Percentiles rank a stretch among this genome's conserved stretches.
phyloP scores from a whole-genome alignment of 1,140 invertebrate species.

The Caenorhabditis latens region DNA sequence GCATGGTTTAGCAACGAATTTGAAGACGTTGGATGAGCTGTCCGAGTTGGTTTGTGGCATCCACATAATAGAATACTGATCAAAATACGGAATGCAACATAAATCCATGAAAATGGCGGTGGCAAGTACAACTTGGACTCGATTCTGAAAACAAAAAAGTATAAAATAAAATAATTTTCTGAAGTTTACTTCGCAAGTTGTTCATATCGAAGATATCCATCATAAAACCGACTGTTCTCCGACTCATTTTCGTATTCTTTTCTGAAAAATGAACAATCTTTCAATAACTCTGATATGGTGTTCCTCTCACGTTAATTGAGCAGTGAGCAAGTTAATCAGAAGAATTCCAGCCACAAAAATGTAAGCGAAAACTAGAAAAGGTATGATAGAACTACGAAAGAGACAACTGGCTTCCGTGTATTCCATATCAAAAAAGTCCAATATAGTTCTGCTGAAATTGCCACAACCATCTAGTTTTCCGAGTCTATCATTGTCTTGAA shows the following conservation, averaged over 20 bases:
- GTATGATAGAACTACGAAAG: neutral
- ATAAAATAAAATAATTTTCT: neutral
- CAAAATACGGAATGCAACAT: neutral
- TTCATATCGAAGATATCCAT: neutral
- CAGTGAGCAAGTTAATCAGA: neutral
- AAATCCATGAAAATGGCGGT: neutral
- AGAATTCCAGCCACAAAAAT: neutral
- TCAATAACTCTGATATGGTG: neutral
- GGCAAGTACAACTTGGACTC: neutral
- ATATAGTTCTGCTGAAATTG: neutral
- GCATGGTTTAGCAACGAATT: too few species aligned
- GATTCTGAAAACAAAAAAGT: neutral
- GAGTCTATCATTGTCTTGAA: slow-evolving; percentile 7
- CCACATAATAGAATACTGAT: too few species aligned
- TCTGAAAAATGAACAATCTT: neutral
- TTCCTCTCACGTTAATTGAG: neutral
- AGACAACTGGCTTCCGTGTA: slow-evolving; percentile 21
- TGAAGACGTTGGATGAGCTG: too few species aligned
- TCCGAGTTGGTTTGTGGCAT: too few species aligned
- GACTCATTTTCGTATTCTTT: slow-evolving; percentile 24
- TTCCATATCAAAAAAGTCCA: neutral
- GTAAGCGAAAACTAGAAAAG: neutral
- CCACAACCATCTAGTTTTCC: neutral
- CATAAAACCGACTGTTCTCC: neutral
- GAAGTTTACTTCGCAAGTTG: neutral